A percentile compares a stretch with the other conserved stretches of the same genome.
phyloP scores from a whole-genome alignment of 2,113 vertebrate species.

The Ardeotis arabs region DNA sequence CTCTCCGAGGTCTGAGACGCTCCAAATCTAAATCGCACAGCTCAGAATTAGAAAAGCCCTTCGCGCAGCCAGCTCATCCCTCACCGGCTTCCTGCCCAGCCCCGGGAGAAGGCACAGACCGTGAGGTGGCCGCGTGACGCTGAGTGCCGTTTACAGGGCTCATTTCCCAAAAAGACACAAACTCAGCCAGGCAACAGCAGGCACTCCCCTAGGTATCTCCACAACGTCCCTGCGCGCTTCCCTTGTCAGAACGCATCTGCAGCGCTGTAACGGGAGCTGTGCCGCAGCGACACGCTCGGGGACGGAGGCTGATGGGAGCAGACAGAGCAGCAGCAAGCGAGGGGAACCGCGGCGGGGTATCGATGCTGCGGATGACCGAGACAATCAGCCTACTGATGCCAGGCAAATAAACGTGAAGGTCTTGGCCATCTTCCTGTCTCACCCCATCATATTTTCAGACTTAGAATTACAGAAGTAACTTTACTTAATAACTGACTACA shows the following conservation, averaged over 20 bases:
- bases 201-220: fast-evolving
- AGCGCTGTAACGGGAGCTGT: fast-evolving
- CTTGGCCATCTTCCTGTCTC: background rate
- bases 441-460: background rate
- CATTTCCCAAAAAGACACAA: fast-evolving
- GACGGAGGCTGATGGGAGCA: background rate
- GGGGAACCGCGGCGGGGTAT: fast-evolving
- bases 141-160: fast-evolving
- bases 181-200: fast-evolving
- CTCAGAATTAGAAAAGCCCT: background rate
- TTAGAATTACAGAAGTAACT: background rate
- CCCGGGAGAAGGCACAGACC: fast-evolving
- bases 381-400: fast-evolving
- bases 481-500: background rate
- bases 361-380: fast-evolving
- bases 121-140: fast-evolving
- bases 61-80: background rate
- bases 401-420: fast-evolving
- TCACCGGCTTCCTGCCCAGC: background rate
- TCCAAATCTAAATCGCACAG: slow-evolving; percentile 80
- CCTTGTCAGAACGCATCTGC: background rate
- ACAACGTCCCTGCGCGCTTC: fast-evolving
- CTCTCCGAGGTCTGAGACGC: slow-evolving; percentile 80
- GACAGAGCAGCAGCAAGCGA: fast-evolving
- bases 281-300: fast-evolving